Base-by-base conservation (phyloP, 2,888 invertebrate genomes). In the Apomyelois bistriatella region DNA sequence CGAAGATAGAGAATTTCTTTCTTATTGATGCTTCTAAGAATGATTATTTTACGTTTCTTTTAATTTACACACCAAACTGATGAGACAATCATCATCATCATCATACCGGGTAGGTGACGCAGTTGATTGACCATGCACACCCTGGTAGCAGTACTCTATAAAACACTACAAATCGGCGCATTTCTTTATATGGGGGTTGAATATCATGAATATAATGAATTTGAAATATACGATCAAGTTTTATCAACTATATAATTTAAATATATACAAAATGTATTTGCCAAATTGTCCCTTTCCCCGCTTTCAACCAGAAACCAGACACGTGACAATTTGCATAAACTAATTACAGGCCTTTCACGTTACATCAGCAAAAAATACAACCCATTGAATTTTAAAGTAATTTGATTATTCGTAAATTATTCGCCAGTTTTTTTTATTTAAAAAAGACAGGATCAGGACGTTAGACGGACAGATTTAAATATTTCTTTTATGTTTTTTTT, bases 271-370 rank as follows among this genome's bases (percentile, higher is more conserved):
- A 36, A 36, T 12, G n/a, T 35, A 47, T 47, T n/a, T 36, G 5
- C 22, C 12, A 48, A 48, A 22, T 37, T 12, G 1, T n/a, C 12
- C 22, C 9, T 37, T 48, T 22, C 8, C 12, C 22, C 12, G n/a
- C 15, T 9, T 15, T 2, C 16, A 16, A n/a, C 17, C 8, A 17
- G 48, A n/a, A 37, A 48, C 22, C 17, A 16, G 36, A 48, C 17
- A 13, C 48, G 1, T 6, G 37, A 37, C 36, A 48, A 36, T 37
- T 46, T 46, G 6, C 46, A 46, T 46, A 46, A 46, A 46, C 30
- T 46, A 46, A 46, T 43, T 46, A 46, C 16, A 46, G 15, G 15
- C 32, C 46, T 46, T 46, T 46, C 10, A 15, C 46, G 46, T 46
- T 32, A 15, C 46, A 46, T 46, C 46, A 32, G 46, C 15, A 16